These are phyloP conservation scores for Drosophila melanosoma DNA, from an alignment of 2,888 invertebrate species.

Conservation along the genomic window DNA sequence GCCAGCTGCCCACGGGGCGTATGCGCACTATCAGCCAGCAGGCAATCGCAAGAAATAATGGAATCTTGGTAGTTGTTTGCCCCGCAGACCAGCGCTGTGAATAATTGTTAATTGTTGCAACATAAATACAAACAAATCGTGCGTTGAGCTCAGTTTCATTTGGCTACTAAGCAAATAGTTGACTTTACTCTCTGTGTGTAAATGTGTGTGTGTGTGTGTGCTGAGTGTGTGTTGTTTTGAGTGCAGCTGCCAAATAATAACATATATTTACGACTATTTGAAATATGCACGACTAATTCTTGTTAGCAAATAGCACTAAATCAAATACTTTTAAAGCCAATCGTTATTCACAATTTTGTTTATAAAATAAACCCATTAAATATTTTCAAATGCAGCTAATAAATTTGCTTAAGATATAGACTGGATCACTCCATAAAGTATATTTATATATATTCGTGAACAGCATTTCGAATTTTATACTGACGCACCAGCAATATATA, in stretches of 20 bases:
- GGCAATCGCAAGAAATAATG: slow-evolving; percentile 20
- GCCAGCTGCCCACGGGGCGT: slow-evolving; percentile 52
- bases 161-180: slow-evolving; percentile 57
- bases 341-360: background rate
- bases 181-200: slow-evolving; percentile 8
- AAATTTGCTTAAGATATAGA: background rate
- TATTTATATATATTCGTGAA: background rate
- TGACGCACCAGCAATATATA: background rate
- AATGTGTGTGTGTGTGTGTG: background rate
- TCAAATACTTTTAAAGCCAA: background rate
- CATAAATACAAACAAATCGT: slow-evolving; percentile 52
- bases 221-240: background rate
- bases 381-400: background rate
- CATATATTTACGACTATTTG: background rate
- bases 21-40: slow-evolving; percentile 44
- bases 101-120: slow-evolving; percentile 69
- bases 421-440: background rate
- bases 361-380: background rate
- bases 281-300: background rate
- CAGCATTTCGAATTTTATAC: rapidly evolving
- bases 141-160: slow-evolving; percentile 25
- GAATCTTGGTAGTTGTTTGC: slow-evolving; percentile 16
- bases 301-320: background rate
- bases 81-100: slow-evolving; percentile 31
- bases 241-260: background rate